These are phyloP conservation scores for Brachyopa scutellaris DNA, from an alignment of 2,888 invertebrate species.

Conservation along the genomic window DNA sequence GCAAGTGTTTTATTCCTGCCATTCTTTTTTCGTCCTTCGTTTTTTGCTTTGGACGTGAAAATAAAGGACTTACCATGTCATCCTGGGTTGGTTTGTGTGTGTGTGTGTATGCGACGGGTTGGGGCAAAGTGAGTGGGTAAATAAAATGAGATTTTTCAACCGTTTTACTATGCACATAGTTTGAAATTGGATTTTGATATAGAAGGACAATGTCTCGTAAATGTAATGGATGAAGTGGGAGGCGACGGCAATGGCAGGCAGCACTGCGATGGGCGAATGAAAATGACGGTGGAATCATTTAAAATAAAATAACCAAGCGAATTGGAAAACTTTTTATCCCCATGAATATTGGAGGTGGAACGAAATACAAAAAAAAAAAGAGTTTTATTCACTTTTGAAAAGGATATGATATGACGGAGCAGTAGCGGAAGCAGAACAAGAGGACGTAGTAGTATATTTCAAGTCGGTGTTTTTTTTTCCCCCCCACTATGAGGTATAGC, in stretches of 20 bases:
- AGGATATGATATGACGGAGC: conserved; percentile 20
- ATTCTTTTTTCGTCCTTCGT: conserved; percentile 3
- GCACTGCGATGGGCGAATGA: neutral
- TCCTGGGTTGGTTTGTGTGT: conserved; percentile 1
- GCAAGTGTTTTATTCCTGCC: conserved; percentile 47
- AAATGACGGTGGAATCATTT: conserved; percentile 23
- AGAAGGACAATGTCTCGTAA: conserved; percentile 56
- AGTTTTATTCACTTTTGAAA: conserved; percentile 31
- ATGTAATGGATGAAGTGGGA: conserved; percentile 2
- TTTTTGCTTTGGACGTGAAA: conserved; percentile 18
- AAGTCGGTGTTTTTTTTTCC: neutral
- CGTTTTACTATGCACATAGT: conserved; percentile 51
- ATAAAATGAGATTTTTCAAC: conserved; percentile 55
- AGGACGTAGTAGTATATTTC: conserved; percentile 19
- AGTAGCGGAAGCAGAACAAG: neutral
- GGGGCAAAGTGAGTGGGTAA: neutral
- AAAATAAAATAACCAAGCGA: conserved; percentile 52
- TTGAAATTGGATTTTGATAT: conserved; percentile 59
- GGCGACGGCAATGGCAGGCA: neutral
- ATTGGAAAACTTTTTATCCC: conserved; percentile 57
- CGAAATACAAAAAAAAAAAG: conserved; percentile 1
- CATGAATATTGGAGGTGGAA: conserved; percentile 4
- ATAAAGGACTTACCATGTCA: conserved; percentile 37
- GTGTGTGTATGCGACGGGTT: conserved; percentile 2
- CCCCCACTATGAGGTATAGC: too few relatives aligned